Conservation (phyloP, 2,113 vertebrate genomes). For the Platichthys flesus region DNA sequence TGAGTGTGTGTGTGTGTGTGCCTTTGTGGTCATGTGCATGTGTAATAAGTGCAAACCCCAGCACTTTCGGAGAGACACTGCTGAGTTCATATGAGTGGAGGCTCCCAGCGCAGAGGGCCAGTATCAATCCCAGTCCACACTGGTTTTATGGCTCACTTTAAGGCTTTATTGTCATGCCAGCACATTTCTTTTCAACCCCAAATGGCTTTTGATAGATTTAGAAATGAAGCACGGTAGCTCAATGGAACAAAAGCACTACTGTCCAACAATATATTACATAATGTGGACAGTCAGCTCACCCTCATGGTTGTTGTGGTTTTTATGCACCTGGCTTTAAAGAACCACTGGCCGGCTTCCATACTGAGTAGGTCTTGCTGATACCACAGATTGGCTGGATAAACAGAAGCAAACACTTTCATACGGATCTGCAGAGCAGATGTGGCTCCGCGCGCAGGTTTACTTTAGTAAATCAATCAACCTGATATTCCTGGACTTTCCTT, state of each 20-base stretch:
- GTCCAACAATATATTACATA: constrained; percentile 34
- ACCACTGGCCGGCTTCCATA: constrained; percentile 36
- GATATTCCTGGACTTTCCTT: constrained; percentile 26
- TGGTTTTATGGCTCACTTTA: constrained; percentile 60
- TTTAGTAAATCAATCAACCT: constrained; percentile 47
- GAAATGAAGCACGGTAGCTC: constrained; percentile 31
- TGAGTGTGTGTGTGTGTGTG: not conserved
- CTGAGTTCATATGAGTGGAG: constrained; percentile 55
- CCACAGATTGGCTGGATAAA: constrained; percentile 50
- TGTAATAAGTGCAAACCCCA: constrained; percentile 10
- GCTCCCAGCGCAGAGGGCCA: constrained; percentile 17
- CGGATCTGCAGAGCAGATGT: constrained; percentile 69
- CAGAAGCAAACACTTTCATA: constrained; percentile 62
- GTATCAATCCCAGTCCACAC: constrained; percentile 46
- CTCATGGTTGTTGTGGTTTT: constrained; percentile 22
- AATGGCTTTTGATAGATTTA: constrained; percentile 47
- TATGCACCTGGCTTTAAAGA: constrained; percentile 34
- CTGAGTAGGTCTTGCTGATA: constrained; percentile 37
- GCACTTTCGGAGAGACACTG: constrained; percentile 20
- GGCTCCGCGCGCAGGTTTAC: constrained; percentile 29
- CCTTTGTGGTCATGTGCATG: not conserved
- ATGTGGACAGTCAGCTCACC: constrained; percentile 32
- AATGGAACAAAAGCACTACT: constrained; percentile 33
- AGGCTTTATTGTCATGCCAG: constrained; percentile 63
- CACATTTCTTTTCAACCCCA: constrained; percentile 48